Percentiles rank a stretch among this genome's conserved stretches.
phyloP scores from a whole-genome alignment of 2,888 invertebrate species.

The Aporophyla lueneburgensis region DNA sequence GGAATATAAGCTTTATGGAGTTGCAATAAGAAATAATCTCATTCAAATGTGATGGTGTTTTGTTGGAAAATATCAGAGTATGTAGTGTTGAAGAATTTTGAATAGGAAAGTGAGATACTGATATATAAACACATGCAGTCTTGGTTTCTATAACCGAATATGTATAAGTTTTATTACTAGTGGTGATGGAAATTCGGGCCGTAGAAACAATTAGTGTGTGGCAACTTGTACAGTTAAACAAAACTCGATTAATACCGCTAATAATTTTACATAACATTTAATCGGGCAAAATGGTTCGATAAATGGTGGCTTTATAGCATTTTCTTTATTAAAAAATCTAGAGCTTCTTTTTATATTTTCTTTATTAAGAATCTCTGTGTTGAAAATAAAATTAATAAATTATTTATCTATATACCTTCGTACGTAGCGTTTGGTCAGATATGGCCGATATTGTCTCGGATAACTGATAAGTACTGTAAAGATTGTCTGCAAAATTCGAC shows the following conservation, averaged over 20 bases:
- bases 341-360: too few relatives aligned
- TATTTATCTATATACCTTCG: too few relatives aligned
- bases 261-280: not conserved
- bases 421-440: too few relatives aligned
- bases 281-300: not conserved
- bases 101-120: constrained; percentile 22
- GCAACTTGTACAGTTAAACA: not conserved
- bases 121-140: not conserved
- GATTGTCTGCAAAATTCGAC: too few relatives aligned
- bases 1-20: constrained; percentile 66
- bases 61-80: constrained; percentile 21
- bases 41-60: constrained; percentile 51
- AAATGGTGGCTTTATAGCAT: not conserved
- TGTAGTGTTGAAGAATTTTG: constrained; percentile 33
- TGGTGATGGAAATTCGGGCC: not conserved
- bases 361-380: too few relatives aligned
- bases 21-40: constrained; percentile 58
- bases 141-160: not conserved
- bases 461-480: too few relatives aligned
- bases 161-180: not conserved
- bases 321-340: not conserved
- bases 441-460: too few relatives aligned
- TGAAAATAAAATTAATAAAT: too few relatives aligned
- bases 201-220: not conserved
- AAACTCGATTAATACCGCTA: not conserved